Conservation (phyloP, 2,888 invertebrate species). For the Drosophila macrospina region DNA sequence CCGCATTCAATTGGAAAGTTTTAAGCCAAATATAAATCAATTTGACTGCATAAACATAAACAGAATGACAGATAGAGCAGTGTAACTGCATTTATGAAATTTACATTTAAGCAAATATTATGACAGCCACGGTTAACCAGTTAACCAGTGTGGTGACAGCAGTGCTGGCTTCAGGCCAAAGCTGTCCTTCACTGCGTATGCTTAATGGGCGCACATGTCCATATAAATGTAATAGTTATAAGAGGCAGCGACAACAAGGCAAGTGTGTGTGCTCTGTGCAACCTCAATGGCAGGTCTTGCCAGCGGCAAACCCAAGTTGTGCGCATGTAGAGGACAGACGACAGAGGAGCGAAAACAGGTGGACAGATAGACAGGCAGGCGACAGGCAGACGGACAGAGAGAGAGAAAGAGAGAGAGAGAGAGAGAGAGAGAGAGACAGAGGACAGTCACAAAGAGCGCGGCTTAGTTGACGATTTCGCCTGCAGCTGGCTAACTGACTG, state of each 20-base stretch:
- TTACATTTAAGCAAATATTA: constrained; percentile 66
- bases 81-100: constrained; percentile 47
- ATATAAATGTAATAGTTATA: constrained; percentile 73
- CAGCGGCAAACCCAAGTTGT: constrained; percentile 49
- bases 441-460: constrained; percentile 4
- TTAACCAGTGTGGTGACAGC: constrained; percentile 33
- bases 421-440: neutral
- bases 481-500: constrained; percentile 60
- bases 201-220: constrained; percentile 71
- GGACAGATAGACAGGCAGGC: neutral
- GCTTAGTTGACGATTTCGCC: constrained; percentile 45
- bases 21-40: constrained; percentile 69
- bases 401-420: neutral
- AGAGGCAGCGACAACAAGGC: constrained; percentile 35
- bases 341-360: constrained; percentile 5
- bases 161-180: constrained; percentile 39
- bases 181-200: constrained; percentile 69
- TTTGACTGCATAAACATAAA: constrained; percentile 56
- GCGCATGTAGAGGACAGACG: constrained; percentile 43
- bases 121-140: constrained; percentile 48
- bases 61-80: constrained; percentile 4
- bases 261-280: constrained; percentile 54
- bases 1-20: constrained; percentile 51
- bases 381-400: neutral
- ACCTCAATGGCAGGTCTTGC: constrained; percentile 66